Percentiles rank a stretch among this genome's conserved stretches.
Evolutionary conservation across 37 sponge, comb jelly and placozoan genomes (phyloP).

Genomic region (Spongia lamella): DNA sequence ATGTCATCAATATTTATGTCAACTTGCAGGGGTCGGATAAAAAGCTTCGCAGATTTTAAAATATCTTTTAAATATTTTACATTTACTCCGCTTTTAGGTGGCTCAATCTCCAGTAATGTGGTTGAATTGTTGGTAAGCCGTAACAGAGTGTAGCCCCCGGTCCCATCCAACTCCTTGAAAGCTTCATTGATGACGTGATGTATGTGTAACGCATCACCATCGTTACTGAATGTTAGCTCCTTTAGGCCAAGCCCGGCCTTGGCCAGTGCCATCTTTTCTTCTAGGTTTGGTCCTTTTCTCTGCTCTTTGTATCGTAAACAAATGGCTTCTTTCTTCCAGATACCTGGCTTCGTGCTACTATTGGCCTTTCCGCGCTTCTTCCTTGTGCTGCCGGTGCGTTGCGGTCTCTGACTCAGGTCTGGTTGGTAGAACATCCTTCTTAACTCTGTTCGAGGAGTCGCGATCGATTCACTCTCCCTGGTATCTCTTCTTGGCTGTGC

Average conservation of each 20-base stretch:
- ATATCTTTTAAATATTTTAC: constrained; percentile 37
- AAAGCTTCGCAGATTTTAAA: constrained; percentile 22
- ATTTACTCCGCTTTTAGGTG: constrained; percentile 5
- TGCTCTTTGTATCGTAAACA: constrained; percentile 3
- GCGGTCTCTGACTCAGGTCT: too few species aligned
- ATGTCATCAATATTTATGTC: constrained; percentile 9
- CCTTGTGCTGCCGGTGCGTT: too few species aligned
- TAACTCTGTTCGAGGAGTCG: too few species aligned
- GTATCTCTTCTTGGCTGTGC: too few species aligned
- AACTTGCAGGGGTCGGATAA: constrained; percentile 18
- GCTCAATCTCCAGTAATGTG: constrained; percentile 8
- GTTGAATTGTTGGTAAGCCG: constrained; percentile 27
- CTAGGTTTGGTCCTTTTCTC: neutral
- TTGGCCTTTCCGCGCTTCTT: too few species aligned
- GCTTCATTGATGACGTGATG: neutral
- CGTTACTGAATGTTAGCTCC: constrained; percentile 12
- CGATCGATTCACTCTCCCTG: too few species aligned
- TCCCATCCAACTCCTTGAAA: neutral
- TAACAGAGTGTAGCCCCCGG: constrained; percentile 25
- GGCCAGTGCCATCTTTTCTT: constrained; percentile 30
- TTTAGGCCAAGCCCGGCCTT: constrained; percentile 16
- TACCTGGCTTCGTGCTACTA: too few species aligned
- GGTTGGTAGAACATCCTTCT: too few species aligned
- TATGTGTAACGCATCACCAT: constrained; percentile 19
- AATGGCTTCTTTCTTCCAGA: constrained; percentile 11